Base-by-base conservation (phyloP, 2,113 vertebrate genomes). In the Petromus typicus region DNA sequence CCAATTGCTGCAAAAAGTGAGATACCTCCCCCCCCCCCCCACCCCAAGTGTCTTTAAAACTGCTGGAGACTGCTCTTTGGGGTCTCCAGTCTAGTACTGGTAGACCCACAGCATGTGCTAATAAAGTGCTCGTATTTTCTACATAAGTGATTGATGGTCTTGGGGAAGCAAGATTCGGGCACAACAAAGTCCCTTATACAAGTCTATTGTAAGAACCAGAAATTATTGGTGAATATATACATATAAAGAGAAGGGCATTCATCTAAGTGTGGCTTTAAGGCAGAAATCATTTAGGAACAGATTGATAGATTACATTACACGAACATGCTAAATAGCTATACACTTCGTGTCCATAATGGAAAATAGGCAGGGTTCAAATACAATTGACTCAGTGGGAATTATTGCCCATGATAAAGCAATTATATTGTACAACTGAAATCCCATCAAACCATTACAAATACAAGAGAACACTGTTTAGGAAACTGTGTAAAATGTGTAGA, bases 351-450 rank as follows among this genome's bases (percentile, higher is more conserved):
- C 1, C 20, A 64, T 30, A 91, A 86, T 85, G 22, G 71, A 66
- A 83, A 96, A 90, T 57, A 90, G 7, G 43, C 16, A 87, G 20
- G 23, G 75, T 80, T 67, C 40, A 94, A 93, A 85, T 85, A 32
- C 48, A 91, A 66, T 67, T 90, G 30, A 83, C 22, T 73, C n/a
- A 75, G 7, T 22, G 9, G 23, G 43, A 90, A 66, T 80, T 83
- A 89, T 71, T 73, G 4, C 48, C 34, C 86, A 56, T 54, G 17
- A 83, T 13, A 90, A 64, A 75, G 3, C 27, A 79, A 4, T 66
- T 90, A 34, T 14, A 66, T 67, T 73, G 2, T 84, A 54, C 25
- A 34, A 75, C 14, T 22, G 91, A 93, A 95, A 82, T 51, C 51
- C 10, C n/a, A 32, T 40, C 48, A 18, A 17, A 32, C 1, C 54